These are phyloP conservation scores for Protonibea diacanthus DNA, from an alignment of 2,797 vertebrate genomes.

Conservation along the genomic window DNA sequence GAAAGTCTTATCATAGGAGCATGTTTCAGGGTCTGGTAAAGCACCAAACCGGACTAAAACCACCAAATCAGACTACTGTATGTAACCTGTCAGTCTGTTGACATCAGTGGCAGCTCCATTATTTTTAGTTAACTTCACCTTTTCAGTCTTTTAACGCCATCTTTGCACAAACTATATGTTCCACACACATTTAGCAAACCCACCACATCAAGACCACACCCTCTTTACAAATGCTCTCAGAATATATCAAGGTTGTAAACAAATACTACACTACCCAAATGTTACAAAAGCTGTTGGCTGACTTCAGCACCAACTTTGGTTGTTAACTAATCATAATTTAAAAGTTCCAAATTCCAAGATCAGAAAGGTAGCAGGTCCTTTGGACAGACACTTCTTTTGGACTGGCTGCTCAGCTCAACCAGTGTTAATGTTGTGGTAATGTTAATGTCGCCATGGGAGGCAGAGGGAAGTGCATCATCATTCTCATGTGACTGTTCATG, in stretches of 20 bases:
- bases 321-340: too few species aligned
- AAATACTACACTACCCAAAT: too few species aligned
- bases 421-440: slow-evolving; percentile 2
- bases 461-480: not conserved
- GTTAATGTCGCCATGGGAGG: not conserved
- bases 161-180: too few species aligned
- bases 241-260: too few species aligned
- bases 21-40: not conserved
- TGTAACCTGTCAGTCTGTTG: not conserved
- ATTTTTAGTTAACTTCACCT: too few species aligned
- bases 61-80: not conserved
- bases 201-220: too few species aligned
- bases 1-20: not conserved
- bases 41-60: not conserved
- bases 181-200: too few species aligned
- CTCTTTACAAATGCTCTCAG: too few species aligned
- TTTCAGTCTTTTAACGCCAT: too few species aligned
- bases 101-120: not conserved
- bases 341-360: not conserved
- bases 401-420: not conserved
- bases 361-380: not conserved
- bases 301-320: too few species aligned
- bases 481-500: slow-evolving; percentile 6
- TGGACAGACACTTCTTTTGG: not conserved
- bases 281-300: too few species aligned